Conservation (phyloP, 2,888 invertebrate species). For the Molanna angustata region DNA sequence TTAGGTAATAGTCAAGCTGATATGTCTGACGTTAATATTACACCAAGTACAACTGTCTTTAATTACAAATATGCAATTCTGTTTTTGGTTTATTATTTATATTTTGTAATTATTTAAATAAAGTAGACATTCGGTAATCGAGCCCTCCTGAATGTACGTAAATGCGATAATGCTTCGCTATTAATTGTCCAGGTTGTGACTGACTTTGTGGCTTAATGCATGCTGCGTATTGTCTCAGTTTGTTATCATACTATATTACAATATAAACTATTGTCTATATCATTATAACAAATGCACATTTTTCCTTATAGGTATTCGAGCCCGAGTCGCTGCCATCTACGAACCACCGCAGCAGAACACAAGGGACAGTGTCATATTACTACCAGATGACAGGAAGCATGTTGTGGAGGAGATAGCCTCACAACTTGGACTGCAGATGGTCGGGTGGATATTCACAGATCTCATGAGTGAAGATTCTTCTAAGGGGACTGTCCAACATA, state of each 20-base stretch:
- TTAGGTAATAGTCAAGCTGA: slow-evolving; percentile 55
- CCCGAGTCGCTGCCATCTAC: slow-evolving; percentile 90
- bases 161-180: not conserved
- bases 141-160: not conserved
- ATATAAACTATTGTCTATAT: not conserved
- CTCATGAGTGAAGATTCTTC: slow-evolving; percentile 81
- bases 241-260: not conserved
- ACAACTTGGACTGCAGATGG: slow-evolving; percentile 70
- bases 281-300: too few relatives aligned
- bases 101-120: not conserved
- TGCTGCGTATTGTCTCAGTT: not conserved
- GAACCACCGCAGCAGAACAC: slow-evolving; percentile 93
- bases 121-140: not conserved
- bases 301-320: slow-evolving; percentile 62
- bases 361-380: slow-evolving; percentile 67
- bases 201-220: not conserved
- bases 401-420: slow-evolving; percentile 74
- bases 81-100: not conserved
- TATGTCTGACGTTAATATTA: too few relatives aligned
- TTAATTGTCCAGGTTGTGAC: not conserved
- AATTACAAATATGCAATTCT: too few relatives aligned
- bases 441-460: slow-evolving; percentile 99
- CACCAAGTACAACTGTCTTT: too few relatives aligned
- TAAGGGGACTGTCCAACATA: slow-evolving; percentile 77
- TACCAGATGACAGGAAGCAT: slow-evolving; percentile 67